A percentile compares a stretch with the other conserved stretches of the same genome.
phyloP scores from a whole-genome alignment of 2,113 vertebrate species.

The Gavialis gangeticus region DNA sequence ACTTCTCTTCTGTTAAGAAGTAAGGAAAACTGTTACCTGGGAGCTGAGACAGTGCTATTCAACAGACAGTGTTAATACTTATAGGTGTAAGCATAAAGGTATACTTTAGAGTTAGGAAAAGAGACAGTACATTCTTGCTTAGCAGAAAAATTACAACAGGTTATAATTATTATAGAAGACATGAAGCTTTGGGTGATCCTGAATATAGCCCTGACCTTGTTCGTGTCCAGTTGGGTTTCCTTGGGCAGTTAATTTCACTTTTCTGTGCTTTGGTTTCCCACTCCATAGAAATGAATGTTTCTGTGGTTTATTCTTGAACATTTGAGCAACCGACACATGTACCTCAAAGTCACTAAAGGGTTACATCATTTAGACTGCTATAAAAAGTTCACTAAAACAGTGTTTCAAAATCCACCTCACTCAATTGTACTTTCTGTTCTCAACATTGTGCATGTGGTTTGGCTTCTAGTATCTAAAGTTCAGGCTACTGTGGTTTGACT shows the following conservation, averaged over 20 bases:
- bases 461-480: conserved; percentile 24
- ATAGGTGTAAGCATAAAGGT: too few relatives aligned
- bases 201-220: background rate
- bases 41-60: background rate
- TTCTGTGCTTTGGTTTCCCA: conserved; percentile 15
- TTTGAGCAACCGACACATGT: conserved; percentile 52
- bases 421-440: conserved; percentile 35
- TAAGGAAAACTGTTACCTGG: conserved; percentile 49
- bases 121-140: background rate
- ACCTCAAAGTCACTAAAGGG: conserved; percentile 42
- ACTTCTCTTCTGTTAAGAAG: conserved; percentile 43
- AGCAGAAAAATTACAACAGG: background rate
- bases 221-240: background rate
- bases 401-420: conserved; percentile 47
- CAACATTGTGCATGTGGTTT: conserved; percentile 36
- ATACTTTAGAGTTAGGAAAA: background rate
- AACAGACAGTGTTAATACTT: background rate
- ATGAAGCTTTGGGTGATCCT: background rate
- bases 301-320: conserved; percentile 42
- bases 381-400: conserved; percentile 43
- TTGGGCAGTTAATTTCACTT: background rate
- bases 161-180: background rate
- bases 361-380: conserved; percentile 47
- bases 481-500: background rate
- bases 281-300: background rate